A percentile compares a stretch with the other conserved stretches of the same genome.
Conservation (phyloP, 2,888 invertebrate species). For the Harmothoe impar region DNA sequence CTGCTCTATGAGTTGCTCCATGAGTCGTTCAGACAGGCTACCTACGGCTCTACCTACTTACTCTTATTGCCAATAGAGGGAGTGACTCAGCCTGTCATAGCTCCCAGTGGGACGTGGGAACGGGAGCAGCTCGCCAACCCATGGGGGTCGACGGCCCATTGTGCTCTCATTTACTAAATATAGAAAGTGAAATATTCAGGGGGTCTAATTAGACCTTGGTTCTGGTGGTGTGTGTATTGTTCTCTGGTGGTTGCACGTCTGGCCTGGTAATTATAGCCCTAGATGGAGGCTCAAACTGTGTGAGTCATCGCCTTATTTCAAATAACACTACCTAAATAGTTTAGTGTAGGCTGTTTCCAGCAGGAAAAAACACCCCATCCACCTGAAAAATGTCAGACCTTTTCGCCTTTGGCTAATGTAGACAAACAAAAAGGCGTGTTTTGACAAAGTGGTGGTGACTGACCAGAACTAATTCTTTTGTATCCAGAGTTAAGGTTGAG, state of each 20-base stretch:
- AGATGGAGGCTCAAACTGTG: neutral
- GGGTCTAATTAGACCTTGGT: neutral
- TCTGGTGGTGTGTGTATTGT: neutral
- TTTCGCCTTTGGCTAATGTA: conserved; percentile 6
- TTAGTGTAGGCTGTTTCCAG: neutral
- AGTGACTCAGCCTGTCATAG: conserved; percentile 6
- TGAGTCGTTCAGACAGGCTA: conserved; percentile 2
- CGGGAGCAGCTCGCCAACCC: conserved; percentile 9
- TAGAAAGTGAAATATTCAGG: neutral
- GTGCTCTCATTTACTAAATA: neutral
- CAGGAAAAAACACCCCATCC: neutral
- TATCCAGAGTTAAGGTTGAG: neutral
- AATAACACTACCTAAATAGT: neutral
- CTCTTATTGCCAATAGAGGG: conserved; percentile 8
- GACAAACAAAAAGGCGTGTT: neutral
- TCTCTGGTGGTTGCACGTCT: neutral
- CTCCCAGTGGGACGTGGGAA: conserved; percentile 5
- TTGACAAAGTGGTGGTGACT: neutral
- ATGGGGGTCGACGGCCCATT: neutral
- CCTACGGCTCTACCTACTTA: neutral
- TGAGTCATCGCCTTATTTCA: neutral
- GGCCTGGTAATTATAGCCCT: neutral
- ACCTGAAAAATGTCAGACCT: neutral
- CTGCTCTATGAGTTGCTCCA: neutral
- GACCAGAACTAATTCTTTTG: neutral